phyloP scores from a whole-genome alignment of 2,113 vertebrate genomes.

The Apus apus region DNA sequence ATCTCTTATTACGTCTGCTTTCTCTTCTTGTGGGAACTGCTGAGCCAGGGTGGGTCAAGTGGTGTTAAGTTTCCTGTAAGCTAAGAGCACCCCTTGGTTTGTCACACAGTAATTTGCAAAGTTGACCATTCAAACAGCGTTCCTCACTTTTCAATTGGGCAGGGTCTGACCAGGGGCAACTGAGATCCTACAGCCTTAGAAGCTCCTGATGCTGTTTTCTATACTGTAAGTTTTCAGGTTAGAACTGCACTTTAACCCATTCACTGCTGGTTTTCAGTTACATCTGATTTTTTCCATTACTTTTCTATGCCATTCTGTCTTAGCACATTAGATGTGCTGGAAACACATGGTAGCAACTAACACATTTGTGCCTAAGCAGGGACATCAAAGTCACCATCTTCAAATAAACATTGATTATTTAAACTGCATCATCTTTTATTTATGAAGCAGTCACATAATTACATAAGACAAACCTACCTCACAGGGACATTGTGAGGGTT shows the following conservation, averaged over 20 bases:
- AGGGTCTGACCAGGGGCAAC: neutral
- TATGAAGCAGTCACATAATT: neutral
- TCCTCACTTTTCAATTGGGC: neutral
- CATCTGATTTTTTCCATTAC: neutral
- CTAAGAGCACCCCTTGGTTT: neutral
- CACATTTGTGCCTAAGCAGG: neutral
- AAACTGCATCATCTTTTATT: neutral
- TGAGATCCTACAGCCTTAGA: neutral
- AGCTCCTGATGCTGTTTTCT: neutral
- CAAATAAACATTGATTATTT: neutral
- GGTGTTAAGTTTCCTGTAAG: neutral
- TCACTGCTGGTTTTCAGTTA: neutral
- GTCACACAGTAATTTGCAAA: neutral
- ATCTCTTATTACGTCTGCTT: neutral
- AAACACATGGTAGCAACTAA: neutral
- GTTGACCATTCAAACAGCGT: neutral
- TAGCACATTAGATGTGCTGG: neutral
- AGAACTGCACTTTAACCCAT: constrained; percentile 7
- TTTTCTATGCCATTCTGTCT: neutral
- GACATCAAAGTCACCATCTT: neutral
- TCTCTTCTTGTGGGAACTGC: neutral
- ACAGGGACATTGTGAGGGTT: constrained; percentile 22
- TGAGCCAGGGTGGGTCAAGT: neutral
- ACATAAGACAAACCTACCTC: constrained; percentile 11
- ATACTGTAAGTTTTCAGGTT: neutral